phyloP scores from a whole-genome alignment of 2,797 vertebrate species.

The Chiloscyllium punctatum region DNA sequence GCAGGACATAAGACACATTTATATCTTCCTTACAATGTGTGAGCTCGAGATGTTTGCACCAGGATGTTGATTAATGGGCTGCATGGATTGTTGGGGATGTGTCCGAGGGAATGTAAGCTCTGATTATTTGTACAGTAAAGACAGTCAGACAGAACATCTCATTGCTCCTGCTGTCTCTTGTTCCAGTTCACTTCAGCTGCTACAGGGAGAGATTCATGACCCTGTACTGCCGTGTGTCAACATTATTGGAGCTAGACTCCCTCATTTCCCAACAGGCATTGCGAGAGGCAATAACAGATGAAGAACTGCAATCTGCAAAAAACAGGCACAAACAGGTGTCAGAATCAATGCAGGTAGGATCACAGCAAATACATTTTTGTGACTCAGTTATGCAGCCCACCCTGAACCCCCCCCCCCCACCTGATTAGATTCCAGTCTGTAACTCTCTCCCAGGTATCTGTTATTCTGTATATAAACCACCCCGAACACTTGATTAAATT shows the following conservation, averaged over 20 bases:
- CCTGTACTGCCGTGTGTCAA: conserved; percentile 92
- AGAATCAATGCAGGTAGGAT: conserved; percentile 84
- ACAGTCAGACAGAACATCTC: conserved; percentile 43
- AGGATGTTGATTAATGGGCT: background rate
- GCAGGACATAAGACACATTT: no score
- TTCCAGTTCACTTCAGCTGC: conserved; percentile 87
- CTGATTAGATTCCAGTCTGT: no score
- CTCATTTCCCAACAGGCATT: conserved; percentile 92
- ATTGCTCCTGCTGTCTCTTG: conserved; percentile 54
- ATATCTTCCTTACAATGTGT: background rate
- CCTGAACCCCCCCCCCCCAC: no score
- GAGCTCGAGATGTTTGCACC: background rate
- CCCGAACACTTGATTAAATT: no score
- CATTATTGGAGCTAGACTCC: conserved; percentile 86
- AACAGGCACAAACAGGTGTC: conserved; percentile 86
- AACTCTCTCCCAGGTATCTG: no score
- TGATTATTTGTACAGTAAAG: no score
- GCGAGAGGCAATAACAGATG: conserved; percentile 88
- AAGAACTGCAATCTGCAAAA: conserved; percentile 81
- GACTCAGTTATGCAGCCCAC: no score
- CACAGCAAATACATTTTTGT: no score
- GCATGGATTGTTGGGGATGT: background rate
- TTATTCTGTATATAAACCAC: no score
- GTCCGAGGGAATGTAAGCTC: background rate
- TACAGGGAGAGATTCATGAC: conserved; percentile 94